Conservation (phyloP, 2,113 vertebrate genomes). For the Campylorhamphus procurvoides region DNA sequence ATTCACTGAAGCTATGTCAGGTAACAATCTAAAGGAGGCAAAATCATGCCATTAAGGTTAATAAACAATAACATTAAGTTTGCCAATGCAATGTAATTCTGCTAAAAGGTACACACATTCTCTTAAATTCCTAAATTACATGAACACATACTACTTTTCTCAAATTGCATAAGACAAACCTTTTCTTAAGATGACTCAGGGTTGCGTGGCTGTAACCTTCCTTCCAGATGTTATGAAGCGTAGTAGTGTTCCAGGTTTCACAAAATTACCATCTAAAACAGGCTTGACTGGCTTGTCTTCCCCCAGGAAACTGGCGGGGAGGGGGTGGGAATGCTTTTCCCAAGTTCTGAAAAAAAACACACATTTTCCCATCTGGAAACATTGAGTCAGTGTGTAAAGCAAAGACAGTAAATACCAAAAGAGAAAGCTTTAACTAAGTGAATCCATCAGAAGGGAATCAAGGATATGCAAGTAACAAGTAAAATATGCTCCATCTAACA, state of each 20-base stretch:
- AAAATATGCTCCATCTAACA: neutral
- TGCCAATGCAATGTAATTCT: neutral
- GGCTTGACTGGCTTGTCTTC: neutral
- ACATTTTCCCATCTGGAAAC: neutral
- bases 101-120: neutral
- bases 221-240: neutral
- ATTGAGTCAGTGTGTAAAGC: neutral
- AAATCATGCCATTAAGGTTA: neutral
- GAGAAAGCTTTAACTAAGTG: neutral
- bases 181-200: neutral
- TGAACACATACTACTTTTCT: neutral
- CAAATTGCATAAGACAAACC: neutral
- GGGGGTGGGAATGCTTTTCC: neutral
- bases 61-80: neutral
- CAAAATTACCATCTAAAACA: neutral
- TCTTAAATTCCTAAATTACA: slow-evolving; percentile 20
- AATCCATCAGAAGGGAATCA: neutral
- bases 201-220: neutral
- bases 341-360: neutral
- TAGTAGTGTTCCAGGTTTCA: neutral
- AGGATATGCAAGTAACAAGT: neutral
- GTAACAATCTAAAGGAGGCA: neutral
- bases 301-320: neutral
- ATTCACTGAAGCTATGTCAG: neutral
- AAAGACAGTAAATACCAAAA: neutral